phyloP scores from a whole-genome alignment of 30 jellyfish, hydroid and myxozoan species.

The Pseudorhiza aurosa region DNA sequence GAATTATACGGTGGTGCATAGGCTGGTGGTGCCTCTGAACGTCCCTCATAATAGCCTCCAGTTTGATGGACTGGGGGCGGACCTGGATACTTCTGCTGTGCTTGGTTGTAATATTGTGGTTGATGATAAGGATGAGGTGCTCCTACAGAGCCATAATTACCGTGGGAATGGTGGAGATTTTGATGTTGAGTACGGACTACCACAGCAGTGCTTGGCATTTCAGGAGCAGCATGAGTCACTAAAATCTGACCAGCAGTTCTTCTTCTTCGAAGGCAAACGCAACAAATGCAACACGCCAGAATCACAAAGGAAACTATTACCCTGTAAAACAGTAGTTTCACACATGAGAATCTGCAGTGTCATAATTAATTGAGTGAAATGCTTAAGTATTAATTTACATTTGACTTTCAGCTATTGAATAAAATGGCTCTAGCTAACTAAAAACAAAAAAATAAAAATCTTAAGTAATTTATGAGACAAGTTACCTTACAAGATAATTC shows the following conservation, averaged over 20 bases:
- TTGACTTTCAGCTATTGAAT: too few relatives aligned
- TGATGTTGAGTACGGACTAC: neutral
- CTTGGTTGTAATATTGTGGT: neutral
- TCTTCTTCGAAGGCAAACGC: neutral
- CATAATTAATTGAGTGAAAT: too few relatives aligned
- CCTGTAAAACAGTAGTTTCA: constrained; percentile 5
- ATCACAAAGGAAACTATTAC: neutral
- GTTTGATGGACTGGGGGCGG: constrained; percentile 29
- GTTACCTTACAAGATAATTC: too few relatives aligned
- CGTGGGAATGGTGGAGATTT: neutral
- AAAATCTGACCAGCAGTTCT: neutral
- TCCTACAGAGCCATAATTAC: constrained; percentile 14
- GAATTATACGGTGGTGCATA: constrained; percentile 4
- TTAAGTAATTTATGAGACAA: too few relatives aligned
- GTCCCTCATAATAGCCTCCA: neutral
- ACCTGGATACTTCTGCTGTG: constrained; percentile 14
- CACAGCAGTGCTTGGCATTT: neutral
- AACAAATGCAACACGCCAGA: neutral
- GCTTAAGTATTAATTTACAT: too few relatives aligned
- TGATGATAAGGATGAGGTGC: neutral
- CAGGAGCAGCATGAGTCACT: neutral
- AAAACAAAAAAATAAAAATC: too few relatives aligned
- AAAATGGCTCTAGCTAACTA: too few relatives aligned
- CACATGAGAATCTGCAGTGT: too few relatives aligned
- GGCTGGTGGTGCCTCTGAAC: neutral